Conservation (phyloP, 1,140 invertebrate genomes). For the Notospermus geniculatus region DNA sequence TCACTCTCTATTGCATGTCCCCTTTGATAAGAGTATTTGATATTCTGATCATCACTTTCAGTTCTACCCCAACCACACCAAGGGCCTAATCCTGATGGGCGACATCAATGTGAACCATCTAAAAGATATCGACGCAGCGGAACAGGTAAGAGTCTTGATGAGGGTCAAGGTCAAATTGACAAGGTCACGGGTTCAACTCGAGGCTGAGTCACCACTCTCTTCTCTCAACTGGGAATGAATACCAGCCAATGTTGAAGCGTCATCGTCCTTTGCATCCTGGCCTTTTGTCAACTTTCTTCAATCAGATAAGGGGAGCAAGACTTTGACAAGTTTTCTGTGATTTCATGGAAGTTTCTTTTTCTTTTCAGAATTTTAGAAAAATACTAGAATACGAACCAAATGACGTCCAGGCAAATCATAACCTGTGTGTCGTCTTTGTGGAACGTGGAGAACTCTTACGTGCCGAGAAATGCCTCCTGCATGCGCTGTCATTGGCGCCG, state of each 20-base stretch:
- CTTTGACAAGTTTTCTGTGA: too few relatives aligned
- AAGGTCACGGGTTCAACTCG: neutral
- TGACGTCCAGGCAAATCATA: conserved; percentile 93
- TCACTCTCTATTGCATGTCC: too few relatives aligned
- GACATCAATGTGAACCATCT: conserved; percentile 96
- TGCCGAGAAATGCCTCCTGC: conserved; percentile 80
- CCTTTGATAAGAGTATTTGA: too few relatives aligned
- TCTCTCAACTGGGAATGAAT: too few relatives aligned
- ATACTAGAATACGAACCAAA: conserved; percentile 84
- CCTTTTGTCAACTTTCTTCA: too few relatives aligned
- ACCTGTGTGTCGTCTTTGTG: conserved; percentile 92
- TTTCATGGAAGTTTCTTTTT: too few relatives aligned
- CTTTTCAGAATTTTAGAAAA: conserved; percentile 81
- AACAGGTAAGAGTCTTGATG: conserved; percentile 46
- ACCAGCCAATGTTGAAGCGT: too few relatives aligned
- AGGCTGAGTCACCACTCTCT: neutral
- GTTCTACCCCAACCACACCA: conserved; percentile 90
- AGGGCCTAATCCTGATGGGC: conserved; percentile 88
- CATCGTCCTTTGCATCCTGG: too few relatives aligned
- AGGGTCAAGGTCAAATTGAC: too few relatives aligned
- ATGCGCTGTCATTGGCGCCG: conserved; percentile 72
- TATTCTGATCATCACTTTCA: conserved; percentile 54
- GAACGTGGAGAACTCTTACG: conserved; percentile 79
- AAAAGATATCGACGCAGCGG: conserved; percentile 72
- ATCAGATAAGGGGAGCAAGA: too few relatives aligned